These are phyloP conservation scores for Aplochiton taeniatus DNA, from an alignment of 2,797 vertebrate species.

Conservation along the genomic window DNA sequence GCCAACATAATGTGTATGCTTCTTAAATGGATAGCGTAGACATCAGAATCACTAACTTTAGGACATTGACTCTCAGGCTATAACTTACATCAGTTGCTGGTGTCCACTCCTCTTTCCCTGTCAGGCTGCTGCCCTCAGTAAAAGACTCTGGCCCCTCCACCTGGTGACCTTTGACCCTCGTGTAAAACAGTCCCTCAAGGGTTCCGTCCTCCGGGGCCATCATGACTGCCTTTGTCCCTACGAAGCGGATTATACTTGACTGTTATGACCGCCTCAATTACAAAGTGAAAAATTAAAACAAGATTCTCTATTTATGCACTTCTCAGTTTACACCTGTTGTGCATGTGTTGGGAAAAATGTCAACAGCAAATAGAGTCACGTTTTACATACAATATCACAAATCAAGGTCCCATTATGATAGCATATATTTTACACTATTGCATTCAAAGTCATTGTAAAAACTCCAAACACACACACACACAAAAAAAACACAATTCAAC, in stretches of 20 bases:
- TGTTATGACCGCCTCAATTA: slow-evolving; percentile 11
- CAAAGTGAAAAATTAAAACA: neutral
- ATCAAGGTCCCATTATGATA: too few species aligned
- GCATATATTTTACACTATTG: too few species aligned
- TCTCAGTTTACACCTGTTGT: too few species aligned
- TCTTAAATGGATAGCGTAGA: neutral
- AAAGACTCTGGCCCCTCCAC: slow-evolving; percentile 38
- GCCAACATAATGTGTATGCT: too few species aligned
- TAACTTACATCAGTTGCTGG: slow-evolving; percentile 1
- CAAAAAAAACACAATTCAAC: too few species aligned
- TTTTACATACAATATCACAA: too few species aligned
- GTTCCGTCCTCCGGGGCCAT: slow-evolving; percentile 51
- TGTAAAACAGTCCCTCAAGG: slow-evolving; percentile 65
- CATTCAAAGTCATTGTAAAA: too few species aligned
- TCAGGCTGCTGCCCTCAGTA: slow-evolving; percentile 9
- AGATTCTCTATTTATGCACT: too few species aligned
- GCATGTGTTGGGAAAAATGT: too few species aligned
- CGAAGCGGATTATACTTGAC: slow-evolving; percentile 7
- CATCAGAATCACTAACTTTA: neutral
- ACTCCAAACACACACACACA: too few species aligned
- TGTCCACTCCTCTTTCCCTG: neutral
- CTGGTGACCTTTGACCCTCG: slow-evolving; percentile 56
- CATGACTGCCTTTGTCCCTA: slow-evolving; percentile 51
- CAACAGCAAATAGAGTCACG: too few species aligned
- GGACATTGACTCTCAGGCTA: neutral